Evolutionary conservation across 2,113 vertebrate species (phyloP).

Genomic region (Blennius ocellaris): DNA sequence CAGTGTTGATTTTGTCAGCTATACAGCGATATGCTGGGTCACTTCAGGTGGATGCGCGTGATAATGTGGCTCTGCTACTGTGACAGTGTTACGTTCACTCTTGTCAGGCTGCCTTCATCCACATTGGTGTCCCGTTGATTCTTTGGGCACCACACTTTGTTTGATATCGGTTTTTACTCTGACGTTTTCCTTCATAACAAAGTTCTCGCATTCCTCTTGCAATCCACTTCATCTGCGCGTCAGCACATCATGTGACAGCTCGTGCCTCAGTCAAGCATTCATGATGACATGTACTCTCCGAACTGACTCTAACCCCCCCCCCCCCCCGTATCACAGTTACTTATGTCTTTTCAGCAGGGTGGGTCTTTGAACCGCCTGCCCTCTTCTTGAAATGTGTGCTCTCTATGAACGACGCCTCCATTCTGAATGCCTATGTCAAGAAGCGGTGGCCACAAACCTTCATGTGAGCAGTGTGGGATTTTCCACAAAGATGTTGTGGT

Average conservation of each 20-base stretch:
- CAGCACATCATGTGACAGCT: constrained; percentile 25
- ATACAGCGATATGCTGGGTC: neutral
- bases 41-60: constrained; percentile 4
- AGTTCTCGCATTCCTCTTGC: constrained; percentile 8
- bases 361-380: constrained; percentile 4
- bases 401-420: constrained; percentile 2
- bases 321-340: constrained; percentile 25
- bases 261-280: constrained; percentile 29
- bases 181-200: constrained; percentile 23
- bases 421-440: neutral
- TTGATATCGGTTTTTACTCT: neutral
- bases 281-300: constrained; percentile 38
- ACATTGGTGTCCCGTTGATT: constrained; percentile 14
- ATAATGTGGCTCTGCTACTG: constrained; percentile 2
- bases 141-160: constrained; percentile 6
- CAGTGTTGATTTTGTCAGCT: constrained; percentile 32
- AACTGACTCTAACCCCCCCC: constrained; percentile 20
- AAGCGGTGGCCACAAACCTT: constrained; percentile 10
- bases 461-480: constrained; percentile 12
- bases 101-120: constrained; percentile 21
- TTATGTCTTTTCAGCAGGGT: constrained; percentile 22
- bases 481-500: constrained; percentile 4
- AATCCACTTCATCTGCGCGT: constrained; percentile 18
- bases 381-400: constrained; percentile 11
- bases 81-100: constrained; percentile 27